Base-by-base conservation (phyloP, 2,113 vertebrate species). In the Oncorhynchus masou region DNA sequence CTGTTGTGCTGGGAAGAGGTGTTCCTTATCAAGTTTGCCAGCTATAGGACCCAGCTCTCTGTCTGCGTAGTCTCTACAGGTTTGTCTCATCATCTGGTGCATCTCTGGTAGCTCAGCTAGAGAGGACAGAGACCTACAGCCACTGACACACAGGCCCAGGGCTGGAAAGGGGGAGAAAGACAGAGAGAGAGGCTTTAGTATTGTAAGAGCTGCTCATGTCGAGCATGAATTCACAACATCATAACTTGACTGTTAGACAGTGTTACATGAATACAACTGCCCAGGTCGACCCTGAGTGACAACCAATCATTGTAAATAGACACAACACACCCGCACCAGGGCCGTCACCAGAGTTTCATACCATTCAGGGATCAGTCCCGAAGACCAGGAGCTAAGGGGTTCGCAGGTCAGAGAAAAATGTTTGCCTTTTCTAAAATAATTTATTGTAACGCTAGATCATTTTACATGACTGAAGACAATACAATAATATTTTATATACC, bases 61-160 rank as follows among this genome's bases (percentile, higher is more conserved):
- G 74, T 96, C 95, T 0, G 97, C 95, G 48, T 95, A 99, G 83
- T 98, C 96, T 49, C 93, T 92, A 90, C 97, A 99, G 0, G 96
- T 99, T 87, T 96, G 94, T 2, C 95, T 92, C 81, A 99, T 89
- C 84, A 99, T 94, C 85, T 92, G 94, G 81, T 99, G 95, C 0
- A 95, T 96, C 77, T 99, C 97, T 0, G 97, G 96, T 62, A 99
- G 83, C 74, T 96, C 96, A 0, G 85, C 95, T 0, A 93, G 88
- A 87, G 94, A 94, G 39, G 95, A 92, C 29, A 97, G 62, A 0
- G 91, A 84, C 8, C 97, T 94, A 49, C 93, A 75, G 0, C 79
- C 84, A 0, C 87, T 54, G 11, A 87, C 74, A 72, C 87, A 89
- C 34, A 78, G 8, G 7, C 79, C 65, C 0, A 93, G 76, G 20